These are phyloP conservation scores for Cebidichthys violaceus DNA, from an alignment of 2,113 vertebrate genomes.

Conservation along the genomic window DNA sequence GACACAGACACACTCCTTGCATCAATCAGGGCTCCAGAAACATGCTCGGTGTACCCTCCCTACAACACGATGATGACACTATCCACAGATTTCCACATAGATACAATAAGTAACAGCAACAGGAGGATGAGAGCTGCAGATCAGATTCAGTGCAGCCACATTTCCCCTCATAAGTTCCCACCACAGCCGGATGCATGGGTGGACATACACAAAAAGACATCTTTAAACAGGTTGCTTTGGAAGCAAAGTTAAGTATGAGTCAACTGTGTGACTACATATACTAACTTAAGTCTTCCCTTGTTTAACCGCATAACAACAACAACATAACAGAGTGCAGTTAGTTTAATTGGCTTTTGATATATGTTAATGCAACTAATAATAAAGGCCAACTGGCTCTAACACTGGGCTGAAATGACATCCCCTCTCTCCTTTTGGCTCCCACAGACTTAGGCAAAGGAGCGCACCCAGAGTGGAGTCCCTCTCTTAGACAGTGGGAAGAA, in stretches of 20 bases:
- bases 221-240: slow-evolving; percentile 58
- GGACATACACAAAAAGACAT: background rate
- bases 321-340: slow-evolving; percentile 80
- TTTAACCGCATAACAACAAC: slow-evolving; percentile 74
- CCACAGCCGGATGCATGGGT: background rate
- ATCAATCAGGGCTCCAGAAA: slow-evolving; percentile 76
- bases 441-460: slow-evolving; percentile 62
- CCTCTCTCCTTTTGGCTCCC: slow-evolving; percentile 69
- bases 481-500: slow-evolving; percentile 85
- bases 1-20: slow-evolving; percentile 77
- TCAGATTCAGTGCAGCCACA: background rate
- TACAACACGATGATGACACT: slow-evolving; percentile 35
- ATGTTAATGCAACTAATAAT: slow-evolving; percentile 84
- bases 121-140: slow-evolving; percentile 9
- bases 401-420: slow-evolving; percentile 69
- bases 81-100: slow-evolving; percentile 43
- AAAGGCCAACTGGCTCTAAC: slow-evolving; percentile 79
- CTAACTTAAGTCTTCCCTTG: slow-evolving; percentile 63
- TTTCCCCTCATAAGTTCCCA: background rate
- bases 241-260: slow-evolving; percentile 59
- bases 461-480: slow-evolving; percentile 77
- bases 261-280: slow-evolving; percentile 56
- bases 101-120: slow-evolving; percentile 34
- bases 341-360: slow-evolving; percentile 86
- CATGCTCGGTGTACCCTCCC: slow-evolving; percentile 38